Base-by-base conservation (phyloP, 2,888 invertebrate species). In the Drosophila rellima region DNA sequence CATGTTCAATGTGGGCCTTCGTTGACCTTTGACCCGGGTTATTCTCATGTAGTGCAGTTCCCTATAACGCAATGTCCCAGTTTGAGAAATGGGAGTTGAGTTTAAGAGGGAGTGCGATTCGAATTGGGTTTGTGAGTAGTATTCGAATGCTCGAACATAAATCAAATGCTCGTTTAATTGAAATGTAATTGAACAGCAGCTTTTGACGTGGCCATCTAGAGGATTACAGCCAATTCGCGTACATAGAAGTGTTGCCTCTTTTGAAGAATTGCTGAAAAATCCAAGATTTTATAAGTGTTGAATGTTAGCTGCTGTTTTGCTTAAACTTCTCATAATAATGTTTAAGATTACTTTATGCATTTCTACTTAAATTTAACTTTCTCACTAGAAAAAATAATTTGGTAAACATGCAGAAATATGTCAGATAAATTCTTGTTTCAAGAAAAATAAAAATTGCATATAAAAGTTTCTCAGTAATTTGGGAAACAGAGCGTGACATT, bases 121-220 rank as follows among this genome's bases (percentile, higher is more conserved):
- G 37, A 13, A 39, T 26, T 26, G 11, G 15, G 11, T 11, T 37
- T 20, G 45, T 4, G 15, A n/a, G n/a, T 26, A 18, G 18, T n/a
- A 18, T 33, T 18, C 61, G 29, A 44, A 44, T 54, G 29, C 18
- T 29, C 29, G 44, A 29, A 31, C 62, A 62, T 62, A 62, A 62
- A 45, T 67, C 51, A 51, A 51, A 60, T 52, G 39, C 4, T 13
- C 29, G 23, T 42, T 52, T 51, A 60, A 76, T 66, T 63, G 62
- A 71, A 76, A 59, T 63, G 40, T 47, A 33, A 74, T 55, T 61
- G 52, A 18, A 61, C 44, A 52, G 37, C 45, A 40, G 45, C 51
- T 31, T 15, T 37, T 50, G 59, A 20, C 20, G 55, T 62, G 51
- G 11, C 17, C 35, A 31, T 20, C 29, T 54, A 29, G 17, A 23